These are phyloP conservation scores for Channallabes apus DNA, from an alignment of 2,797 vertebrate genomes.

Conservation along the genomic window DNA sequence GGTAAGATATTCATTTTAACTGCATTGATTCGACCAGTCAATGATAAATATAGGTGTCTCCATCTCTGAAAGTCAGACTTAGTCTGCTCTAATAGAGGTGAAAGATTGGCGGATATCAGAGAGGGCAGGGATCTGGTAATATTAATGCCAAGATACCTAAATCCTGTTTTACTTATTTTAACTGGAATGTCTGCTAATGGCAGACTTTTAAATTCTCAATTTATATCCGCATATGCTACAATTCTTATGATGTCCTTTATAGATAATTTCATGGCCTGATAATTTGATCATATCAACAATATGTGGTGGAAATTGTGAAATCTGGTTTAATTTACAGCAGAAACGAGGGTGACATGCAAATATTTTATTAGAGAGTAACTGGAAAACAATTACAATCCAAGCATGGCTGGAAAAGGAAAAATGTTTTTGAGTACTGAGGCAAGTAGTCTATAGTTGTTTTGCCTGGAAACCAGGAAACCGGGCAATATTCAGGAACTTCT, in stretches of 20 bases:
- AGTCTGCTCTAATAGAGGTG: too few species aligned
- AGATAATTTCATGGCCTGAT: background rate
- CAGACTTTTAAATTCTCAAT: background rate
- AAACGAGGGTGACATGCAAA: background rate
- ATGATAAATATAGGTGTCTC: too few species aligned
- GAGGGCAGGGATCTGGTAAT: too few species aligned
- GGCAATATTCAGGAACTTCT: background rate
- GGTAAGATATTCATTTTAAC: too few species aligned
- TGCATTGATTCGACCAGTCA: too few species aligned
- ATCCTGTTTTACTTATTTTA: too few species aligned
- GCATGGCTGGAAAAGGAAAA: background rate
- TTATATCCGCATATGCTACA: background rate
- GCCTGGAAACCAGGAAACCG: background rate
- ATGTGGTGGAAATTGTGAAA: background rate
- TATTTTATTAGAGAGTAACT: background rate
- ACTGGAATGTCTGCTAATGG: too few species aligned
- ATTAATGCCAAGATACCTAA: too few species aligned
- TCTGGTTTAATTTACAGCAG: background rate
- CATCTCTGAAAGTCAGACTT: too few species aligned
- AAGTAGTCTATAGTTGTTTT: background rate
- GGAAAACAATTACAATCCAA: background rate
- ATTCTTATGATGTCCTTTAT: background rate
- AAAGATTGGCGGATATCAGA: too few species aligned
- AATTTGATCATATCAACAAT: background rate
- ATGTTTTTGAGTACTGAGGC: background rate